phyloP scores from a whole-genome alignment of 2,113 vertebrate species.

The Phrynosoma platyrhinos region DNA sequence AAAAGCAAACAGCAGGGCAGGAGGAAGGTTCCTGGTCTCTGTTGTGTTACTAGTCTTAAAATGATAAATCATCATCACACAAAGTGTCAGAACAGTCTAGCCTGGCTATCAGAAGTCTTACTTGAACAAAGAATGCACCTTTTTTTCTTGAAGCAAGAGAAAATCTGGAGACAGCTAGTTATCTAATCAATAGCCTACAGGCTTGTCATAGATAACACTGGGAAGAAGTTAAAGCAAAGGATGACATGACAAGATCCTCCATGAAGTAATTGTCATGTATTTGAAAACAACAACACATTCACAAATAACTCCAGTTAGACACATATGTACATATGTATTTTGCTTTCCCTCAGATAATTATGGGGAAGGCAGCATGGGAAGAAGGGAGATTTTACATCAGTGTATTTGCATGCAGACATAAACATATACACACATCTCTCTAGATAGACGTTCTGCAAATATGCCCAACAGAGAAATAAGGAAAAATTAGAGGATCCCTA shows the following conservation, averaged over 20 bases:
- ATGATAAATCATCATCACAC: conserved; percentile 29
- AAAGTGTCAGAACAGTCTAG: conserved; percentile 32
- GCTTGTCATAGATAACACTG: conserved; percentile 34
- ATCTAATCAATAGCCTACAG: conserved; percentile 23
- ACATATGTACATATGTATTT: too few relatives aligned
- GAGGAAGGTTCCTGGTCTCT: background rate
- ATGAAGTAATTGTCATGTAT: conserved; percentile 11
- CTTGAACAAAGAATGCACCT: conserved; percentile 12
- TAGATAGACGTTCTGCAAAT: background rate
- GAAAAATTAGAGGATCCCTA: background rate
- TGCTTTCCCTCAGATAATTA: background rate
- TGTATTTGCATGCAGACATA: background rate
- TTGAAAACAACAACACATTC: background rate
- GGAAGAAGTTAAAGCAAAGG: conserved; percentile 15
- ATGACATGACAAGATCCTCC: conserved; percentile 26
- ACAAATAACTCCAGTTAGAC: background rate
- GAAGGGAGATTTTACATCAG: background rate
- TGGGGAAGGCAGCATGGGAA: background rate
- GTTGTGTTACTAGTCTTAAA: background rate
- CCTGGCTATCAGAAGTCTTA: conserved; percentile 23
- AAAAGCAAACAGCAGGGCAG: background rate
- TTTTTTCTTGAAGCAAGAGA: conserved; percentile 18
- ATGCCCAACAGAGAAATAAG: background rate
- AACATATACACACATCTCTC: background rate
- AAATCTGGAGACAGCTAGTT: conserved; percentile 9